Percentiles rank a stretch among this genome's conserved stretches.
phyloP scores from a whole-genome alignment of 2,888 invertebrate species.

The Neoascia interrupta region DNA sequence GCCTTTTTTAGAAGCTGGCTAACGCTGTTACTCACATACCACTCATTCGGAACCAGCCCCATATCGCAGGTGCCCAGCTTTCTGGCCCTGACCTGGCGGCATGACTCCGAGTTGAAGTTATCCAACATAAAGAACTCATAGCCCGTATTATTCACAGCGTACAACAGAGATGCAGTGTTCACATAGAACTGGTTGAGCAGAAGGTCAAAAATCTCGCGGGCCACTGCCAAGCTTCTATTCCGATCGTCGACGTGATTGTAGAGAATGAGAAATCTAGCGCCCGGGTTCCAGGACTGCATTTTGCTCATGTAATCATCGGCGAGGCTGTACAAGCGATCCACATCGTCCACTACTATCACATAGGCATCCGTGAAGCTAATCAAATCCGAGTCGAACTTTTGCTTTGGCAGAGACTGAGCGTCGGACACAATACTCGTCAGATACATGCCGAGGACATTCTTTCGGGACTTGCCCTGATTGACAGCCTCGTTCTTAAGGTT shows the following conservation, averaged over 20 bases:
- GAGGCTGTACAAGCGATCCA: slow-evolving; percentile 71
- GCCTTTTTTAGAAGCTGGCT: slow-evolving; percentile 70
- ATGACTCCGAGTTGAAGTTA: slow-evolving; percentile 75
- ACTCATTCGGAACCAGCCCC: slow-evolving; percentile 63
- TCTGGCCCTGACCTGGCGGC: slow-evolving; percentile 70
- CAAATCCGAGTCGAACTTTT: slow-evolving; percentile 55
- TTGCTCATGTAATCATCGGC: slow-evolving; percentile 72
- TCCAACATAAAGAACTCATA: slow-evolving; percentile 76
- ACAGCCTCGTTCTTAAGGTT: slow-evolving; percentile 74
- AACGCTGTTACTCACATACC: slow-evolving; percentile 68
- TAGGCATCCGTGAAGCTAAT: slow-evolving; percentile 75
- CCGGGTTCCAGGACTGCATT: slow-evolving; percentile 78
- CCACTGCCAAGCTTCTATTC: slow-evolving; percentile 64
- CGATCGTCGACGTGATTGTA: slow-evolving; percentile 74
- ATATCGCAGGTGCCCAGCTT: slow-evolving; percentile 75
- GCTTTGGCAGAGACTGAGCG: slow-evolving; percentile 54
- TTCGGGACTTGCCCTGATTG: slow-evolving; percentile 42
- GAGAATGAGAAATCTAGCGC: slow-evolving; percentile 77
- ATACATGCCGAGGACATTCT: slow-evolving; percentile 44
- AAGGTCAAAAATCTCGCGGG: slow-evolving; percentile 73
- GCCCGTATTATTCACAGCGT: slow-evolving; percentile 72
- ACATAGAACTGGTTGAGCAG: slow-evolving; percentile 75
- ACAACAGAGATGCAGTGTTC: slow-evolving; percentile 76
- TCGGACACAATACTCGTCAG: slow-evolving; percentile 75
- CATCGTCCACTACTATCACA: slow-evolving; percentile 75